Evolutionary conservation across 2,797 vertebrate genomes (phyloP), one percentile per base, ranked within the genome.

Genomic region (Sebastes wilsoni): DNA sequence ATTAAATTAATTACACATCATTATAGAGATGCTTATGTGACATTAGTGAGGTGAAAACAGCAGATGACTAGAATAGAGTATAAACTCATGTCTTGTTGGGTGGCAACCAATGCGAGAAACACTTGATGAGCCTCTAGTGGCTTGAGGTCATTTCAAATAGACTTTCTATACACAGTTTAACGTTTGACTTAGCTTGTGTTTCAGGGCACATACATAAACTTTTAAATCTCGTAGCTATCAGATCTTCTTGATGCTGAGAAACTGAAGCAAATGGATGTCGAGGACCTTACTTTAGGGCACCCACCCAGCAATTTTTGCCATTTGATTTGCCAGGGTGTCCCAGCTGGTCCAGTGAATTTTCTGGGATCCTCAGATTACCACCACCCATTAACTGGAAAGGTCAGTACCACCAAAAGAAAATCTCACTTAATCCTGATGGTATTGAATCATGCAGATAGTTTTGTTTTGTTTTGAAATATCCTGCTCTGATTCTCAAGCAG

Each of bases 1-100:
- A 22, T 7, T 55, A 4, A 23, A 82, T 85, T 23, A 56, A 55
- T 87, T 66, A 3, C 28, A 59, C 7, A 12, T 81, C 25, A 52
- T 82, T 30, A 77, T 65, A 69, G 14, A 67, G 54, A 71, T 0
- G 34, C 42, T 64, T 30, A n/a, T 80, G 62, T 42, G 22, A 2
- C 23, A 67, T 71, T 62, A 54, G 55, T 9, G 22, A 77, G 22
- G 36, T 36, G 20, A 64, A 68, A 80, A 80, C 23, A 22, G 2
- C 10, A 22, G 4, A n/a, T 38, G 58, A 2, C 8, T 49, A 49
- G 18, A 49, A 49, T 20, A 49, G 11, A 62, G 30, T 20, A 32
- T n/a, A 64, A 75, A 65, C 42, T 22, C 5, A 58, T 36, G 28
- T 64, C 28, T 54, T 27, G 2, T 27, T 67, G 20, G 25, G 38